Base-by-base conservation (phyloP, 2,797 vertebrate species). In the Poeciliopsis infans region DNA sequence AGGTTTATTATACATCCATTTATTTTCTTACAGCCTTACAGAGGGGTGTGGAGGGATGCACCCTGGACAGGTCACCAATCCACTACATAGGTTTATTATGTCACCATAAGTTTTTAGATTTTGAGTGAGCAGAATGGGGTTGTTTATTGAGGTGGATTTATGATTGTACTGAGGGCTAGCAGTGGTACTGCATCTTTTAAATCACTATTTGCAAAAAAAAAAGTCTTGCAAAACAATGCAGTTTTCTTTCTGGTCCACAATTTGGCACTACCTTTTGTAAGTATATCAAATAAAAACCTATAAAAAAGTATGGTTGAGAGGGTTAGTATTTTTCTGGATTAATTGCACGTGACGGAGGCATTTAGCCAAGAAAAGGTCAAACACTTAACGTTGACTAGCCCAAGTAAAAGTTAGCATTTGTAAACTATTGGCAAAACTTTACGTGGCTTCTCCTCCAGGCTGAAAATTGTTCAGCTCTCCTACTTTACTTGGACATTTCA, bases 71-170 rank as follows among this genome's bases (percentile, higher is more conserved):
- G 15, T 47, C 16, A 16, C 16, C 47, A 49, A 16, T 49, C 16
- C 47, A 49, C 18, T 2, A 0, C 15, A 16, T 47, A 31, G 3
- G 28, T 33, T 31, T 36, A 64, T 31, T 64, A 7, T 16, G 8
- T 16, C 18, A 64, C 16, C 2, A 18, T 33, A 64, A 49, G 16
- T 20, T 64, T 57, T 18, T 8, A 64, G 15, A 64, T 20, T 36
- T 64, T 36, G 5, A 33, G 7, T 64, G 16, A 10, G 31, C 31
- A 36, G 59, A 36, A 36, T 18, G 31, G 28, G 3, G 31, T 28
- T 64, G 59, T 33, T 20, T 33, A 45, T 74, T 20, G 84, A 82
- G 74, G 84, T 88, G 75, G 83, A 94, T 95, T 95, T 90, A 94
- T 87, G 83, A 76, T 71, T 81, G 76, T 88, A 86, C 84, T 89